phyloP scores from a whole-genome alignment of 2,113 vertebrate genomes.

The Zosterops hypoxanthus region DNA sequence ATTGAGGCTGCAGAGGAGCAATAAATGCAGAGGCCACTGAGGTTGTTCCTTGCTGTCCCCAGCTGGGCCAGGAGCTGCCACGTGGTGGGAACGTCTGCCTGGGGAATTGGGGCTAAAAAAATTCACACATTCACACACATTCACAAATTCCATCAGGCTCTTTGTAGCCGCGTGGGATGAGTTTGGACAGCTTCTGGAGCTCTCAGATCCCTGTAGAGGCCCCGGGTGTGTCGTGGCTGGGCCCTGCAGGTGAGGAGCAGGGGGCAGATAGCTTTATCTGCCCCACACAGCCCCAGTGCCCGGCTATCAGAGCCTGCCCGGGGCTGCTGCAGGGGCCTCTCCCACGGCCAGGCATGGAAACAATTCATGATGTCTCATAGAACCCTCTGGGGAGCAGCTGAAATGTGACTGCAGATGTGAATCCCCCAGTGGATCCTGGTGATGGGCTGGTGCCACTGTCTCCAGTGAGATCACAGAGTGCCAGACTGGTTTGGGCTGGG shows the following conservation, averaged over 20 bases:
- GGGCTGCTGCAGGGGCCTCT: not conserved
- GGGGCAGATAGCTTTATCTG: slow-evolving; percentile 7
- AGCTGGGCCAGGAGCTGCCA: not conserved
- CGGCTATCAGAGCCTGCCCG: not conserved
- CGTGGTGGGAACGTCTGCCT: not conserved
- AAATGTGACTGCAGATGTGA: accelerated
- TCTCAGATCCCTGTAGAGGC: accelerated
- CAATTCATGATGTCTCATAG: not conserved
- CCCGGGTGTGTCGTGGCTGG: accelerated
- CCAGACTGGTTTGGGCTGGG: too few species aligned
- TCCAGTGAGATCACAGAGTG: accelerated
- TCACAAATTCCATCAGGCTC: not conserved
- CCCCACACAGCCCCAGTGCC: not conserved
- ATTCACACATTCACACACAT: not conserved
- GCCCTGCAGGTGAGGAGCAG: not conserved
- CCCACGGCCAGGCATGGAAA: not conserved
- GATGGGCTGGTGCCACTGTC: not conserved
- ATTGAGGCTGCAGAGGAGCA: not conserved
- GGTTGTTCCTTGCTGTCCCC: not conserved
- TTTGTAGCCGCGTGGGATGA: not conserved
- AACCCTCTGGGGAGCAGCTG: not conserved
- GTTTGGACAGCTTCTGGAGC: not conserved
- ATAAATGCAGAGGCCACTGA: not conserved
- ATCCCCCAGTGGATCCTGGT: accelerated
- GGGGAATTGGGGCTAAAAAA: not conserved